phyloP scores from a whole-genome alignment of 2,888 invertebrate species.

The Drosophila histrio region DNA sequence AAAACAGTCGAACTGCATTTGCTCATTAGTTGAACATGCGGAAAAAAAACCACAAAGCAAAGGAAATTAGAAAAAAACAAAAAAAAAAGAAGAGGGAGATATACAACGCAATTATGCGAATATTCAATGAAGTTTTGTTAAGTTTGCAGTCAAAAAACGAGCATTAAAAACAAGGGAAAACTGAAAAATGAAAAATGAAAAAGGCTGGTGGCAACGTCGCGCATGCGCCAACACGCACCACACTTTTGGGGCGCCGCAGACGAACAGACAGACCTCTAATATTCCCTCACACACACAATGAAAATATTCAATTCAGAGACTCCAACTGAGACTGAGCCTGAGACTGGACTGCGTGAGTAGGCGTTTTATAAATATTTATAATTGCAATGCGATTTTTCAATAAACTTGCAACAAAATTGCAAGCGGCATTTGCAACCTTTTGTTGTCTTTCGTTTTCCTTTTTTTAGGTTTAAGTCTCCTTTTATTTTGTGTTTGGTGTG shows the following conservation, averaged over 20 bases:
- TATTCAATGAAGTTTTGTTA: slow-evolving; percentile 65
- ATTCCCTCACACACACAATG: slow-evolving; percentile 2
- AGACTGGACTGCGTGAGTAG: slow-evolving; percentile 38
- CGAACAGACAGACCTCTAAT: slow-evolving; percentile 1
- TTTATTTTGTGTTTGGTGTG: slow-evolving; percentile 20
- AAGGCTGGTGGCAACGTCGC: slow-evolving; percentile 42
- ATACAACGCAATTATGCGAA: slow-evolving; percentile 73
- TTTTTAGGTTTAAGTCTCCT: background rate
- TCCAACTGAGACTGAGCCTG: slow-evolving; percentile 2
- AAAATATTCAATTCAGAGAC: slow-evolving; percentile 22
- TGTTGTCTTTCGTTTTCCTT: background rate
- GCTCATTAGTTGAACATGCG: slow-evolving; percentile 65
- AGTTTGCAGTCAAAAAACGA: slow-evolving; percentile 11
- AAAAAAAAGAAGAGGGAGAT: background rate
- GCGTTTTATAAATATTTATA: slow-evolving; percentile 74
- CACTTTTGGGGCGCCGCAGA: slow-evolving; percentile 8
- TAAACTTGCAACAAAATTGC: slow-evolving; percentile 63
- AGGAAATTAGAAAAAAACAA: slow-evolving; percentile 39
- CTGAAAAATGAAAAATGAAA: background rate
- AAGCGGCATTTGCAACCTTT: slow-evolving; percentile 18
- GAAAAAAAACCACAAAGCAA: slow-evolving; percentile 11
- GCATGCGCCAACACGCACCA: slow-evolving; percentile 66
- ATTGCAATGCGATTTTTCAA: slow-evolving; percentile 59
- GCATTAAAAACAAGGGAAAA: slow-evolving; percentile 16
- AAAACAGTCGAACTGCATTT: slow-evolving; percentile 60